Evolutionary conservation across 1,140 invertebrate genomes (phyloP).

Genomic region (Megalonaias nervosa): DNA sequence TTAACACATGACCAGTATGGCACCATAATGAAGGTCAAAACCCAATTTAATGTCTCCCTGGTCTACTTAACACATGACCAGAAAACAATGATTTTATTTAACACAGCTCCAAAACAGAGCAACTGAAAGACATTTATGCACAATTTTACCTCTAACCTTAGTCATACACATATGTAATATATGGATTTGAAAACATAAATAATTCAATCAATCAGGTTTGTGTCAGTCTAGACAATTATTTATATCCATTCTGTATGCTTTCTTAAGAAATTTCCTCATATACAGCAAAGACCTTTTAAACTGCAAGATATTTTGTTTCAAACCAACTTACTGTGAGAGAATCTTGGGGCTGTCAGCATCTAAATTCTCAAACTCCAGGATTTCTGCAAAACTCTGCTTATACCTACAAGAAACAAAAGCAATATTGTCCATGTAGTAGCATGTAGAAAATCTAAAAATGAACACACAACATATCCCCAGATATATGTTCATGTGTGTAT

Average conservation of each 20-base stretch:
- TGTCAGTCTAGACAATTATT: not conserved
- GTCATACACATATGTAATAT: not conserved
- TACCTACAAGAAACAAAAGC: constrained; percentile 78
- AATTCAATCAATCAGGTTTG: not conserved
- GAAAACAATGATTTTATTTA: too few relatives aligned
- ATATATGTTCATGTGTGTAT: too few relatives aligned
- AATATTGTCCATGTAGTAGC: too few relatives aligned
- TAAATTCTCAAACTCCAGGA: constrained; percentile 90
- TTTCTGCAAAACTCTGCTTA: constrained; percentile 91
- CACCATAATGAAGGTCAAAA: too few relatives aligned
- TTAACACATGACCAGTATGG: too few relatives aligned
- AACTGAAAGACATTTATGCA: not conserved
- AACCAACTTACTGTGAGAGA: constrained; percentile 77
- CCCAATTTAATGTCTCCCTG: too few relatives aligned
- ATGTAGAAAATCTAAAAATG: too few relatives aligned
- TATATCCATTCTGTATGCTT: not conserved
- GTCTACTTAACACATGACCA: too few relatives aligned
- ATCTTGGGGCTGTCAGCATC: constrained; percentile 78
- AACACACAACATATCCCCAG: too few relatives aligned
- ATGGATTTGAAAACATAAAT: not conserved
- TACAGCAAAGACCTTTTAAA: too few relatives aligned
- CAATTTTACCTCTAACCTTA: not conserved
- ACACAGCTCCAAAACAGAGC: too few relatives aligned
- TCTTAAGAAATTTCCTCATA: too few relatives aligned
- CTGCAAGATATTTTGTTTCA: not conserved